A percentile compares a stretch with the other conserved stretches of the same genome.
Evolutionary conservation across 1,140 invertebrate species (phyloP).

Genomic region (Maconellicoccus hirsutus): DNA sequence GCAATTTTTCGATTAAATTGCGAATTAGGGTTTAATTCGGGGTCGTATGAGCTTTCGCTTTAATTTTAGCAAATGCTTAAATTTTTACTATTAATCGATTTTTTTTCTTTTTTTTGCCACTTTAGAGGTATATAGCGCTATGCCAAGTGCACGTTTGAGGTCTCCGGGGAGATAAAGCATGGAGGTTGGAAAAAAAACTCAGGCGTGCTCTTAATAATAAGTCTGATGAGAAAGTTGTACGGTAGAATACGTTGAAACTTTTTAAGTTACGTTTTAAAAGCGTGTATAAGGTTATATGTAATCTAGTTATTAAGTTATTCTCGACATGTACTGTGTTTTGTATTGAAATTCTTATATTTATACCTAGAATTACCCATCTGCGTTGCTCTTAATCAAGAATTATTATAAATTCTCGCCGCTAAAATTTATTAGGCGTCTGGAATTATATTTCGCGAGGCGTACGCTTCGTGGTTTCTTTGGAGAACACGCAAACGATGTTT

Average conservation of each 20-base stretch:
- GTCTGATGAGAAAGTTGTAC: not conserved
- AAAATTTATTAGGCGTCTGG: not conserved
- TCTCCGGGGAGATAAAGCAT: not conserved
- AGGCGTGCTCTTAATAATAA: not conserved
- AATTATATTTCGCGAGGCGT: not conserved
- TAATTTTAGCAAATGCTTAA: no score
- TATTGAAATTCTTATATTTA: not conserved
- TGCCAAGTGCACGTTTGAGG: not conserved
- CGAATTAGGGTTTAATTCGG: no score
- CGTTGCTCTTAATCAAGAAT: not conserved
- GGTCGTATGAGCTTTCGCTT: no score
- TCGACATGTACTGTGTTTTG: not conserved
- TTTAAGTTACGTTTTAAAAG: not conserved
- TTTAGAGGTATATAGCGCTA: no score
- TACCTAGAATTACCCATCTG: not conserved
- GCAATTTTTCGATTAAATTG: no score
- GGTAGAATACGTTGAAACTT: not conserved
- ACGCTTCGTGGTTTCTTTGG: not conserved
- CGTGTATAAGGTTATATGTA: not conserved
- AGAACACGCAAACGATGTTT: no score
- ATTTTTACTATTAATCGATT: no score
- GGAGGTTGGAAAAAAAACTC: not conserved
- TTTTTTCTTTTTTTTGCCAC: no score
- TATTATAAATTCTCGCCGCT: not conserved
- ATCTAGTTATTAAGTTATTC: conserved; percentile 4